Base-by-base conservation (phyloP, 2,113 vertebrate species). In the Trematomus loennbergii region DNA sequence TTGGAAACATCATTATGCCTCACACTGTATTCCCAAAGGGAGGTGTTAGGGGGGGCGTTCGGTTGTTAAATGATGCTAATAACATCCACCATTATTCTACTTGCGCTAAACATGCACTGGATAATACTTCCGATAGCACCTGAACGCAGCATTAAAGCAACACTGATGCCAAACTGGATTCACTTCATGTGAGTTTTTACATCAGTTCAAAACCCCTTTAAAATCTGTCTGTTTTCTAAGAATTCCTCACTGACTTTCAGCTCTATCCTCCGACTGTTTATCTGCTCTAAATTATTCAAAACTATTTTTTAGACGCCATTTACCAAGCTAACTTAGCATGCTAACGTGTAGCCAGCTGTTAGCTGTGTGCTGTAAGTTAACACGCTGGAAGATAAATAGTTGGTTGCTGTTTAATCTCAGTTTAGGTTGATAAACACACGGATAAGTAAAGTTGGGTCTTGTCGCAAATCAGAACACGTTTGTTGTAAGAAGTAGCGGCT, bases 131-230 rank as follows among this genome's bases (percentile, higher is more conserved):
- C 88, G 50, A 79, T n/a, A n/a, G 69, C 2, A 20, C 3, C 0
- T 0, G 33, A 90, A 91, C 1, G 82, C 82, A 20, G 46, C 91
- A 79, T 88, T 82, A 81, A 75, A 89, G 86, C 75, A 90, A 81
- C 84, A 43, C 79, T 72, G 40, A 53, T 54, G 45, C 25, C 77
- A 5, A 43, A 68, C 92, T 89, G 92, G 89, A 72, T 72, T 49
- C 83, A 57, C 78, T 92, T 91, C 91, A 94, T 93, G 96, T 94
- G 94, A 95, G 93, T 89, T 85, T 88, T 29, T 45, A 17, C 15
- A 22, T 72, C 62, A 50, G 18, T 86, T 87, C 12, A 29, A 50
- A 81, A 18, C 20, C 6, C 10, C 3, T 1, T 22, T 63, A 52
- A 1, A 60, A 55, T 3, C 3, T 0, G 0, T 49, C 3, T 57